These are phyloP conservation scores for Nomia melanderi DNA, from an alignment of 1,140 invertebrate species.

Conservation along the genomic window DNA sequence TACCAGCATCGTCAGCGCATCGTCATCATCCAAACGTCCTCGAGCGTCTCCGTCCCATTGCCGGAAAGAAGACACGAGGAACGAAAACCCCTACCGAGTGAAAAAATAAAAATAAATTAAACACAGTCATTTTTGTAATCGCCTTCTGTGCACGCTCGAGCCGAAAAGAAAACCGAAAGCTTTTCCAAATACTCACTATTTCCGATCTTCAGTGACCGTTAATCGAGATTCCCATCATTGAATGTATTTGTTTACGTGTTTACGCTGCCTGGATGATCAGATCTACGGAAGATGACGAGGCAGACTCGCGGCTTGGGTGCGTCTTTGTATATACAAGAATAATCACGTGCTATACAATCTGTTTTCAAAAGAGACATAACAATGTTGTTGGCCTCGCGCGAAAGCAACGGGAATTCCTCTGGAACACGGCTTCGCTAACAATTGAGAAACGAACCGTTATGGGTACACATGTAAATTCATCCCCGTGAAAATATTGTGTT, in stretches of 20 bases:
- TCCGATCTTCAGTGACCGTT: conserved; percentile 35
- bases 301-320: conserved; percentile 69
- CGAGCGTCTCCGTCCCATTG: conserved; percentile 36
- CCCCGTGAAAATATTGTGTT: too few relatives aligned
- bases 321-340: conserved; percentile 69
- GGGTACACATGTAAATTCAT: too few relatives aligned
- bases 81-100: conserved; percentile 6
- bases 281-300: conserved; percentile 66
- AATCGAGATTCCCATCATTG: conserved; percentile 33
- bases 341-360: conserved; percentile 57
- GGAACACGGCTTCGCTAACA: too few relatives aligned
- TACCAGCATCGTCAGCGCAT: conserved; percentile 61
- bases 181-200: conserved; percentile 34
- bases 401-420: conserved; percentile 25
- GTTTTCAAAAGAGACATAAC: conserved; percentile 39
- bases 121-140: conserved; percentile 31
- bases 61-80: conserved; percentile 45
- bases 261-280: conserved; percentile 71
- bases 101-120: background rate
- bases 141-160: conserved; percentile 7
- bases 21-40: conserved; percentile 56
- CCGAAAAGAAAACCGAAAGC: background rate
- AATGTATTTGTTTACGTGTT: conserved; percentile 69
- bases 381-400: conserved; percentile 14
- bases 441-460: too few relatives aligned